Evolutionary conservation across 2,888 invertebrate genomes (phyloP).

Genomic region (Acronicta aceris): DNA sequence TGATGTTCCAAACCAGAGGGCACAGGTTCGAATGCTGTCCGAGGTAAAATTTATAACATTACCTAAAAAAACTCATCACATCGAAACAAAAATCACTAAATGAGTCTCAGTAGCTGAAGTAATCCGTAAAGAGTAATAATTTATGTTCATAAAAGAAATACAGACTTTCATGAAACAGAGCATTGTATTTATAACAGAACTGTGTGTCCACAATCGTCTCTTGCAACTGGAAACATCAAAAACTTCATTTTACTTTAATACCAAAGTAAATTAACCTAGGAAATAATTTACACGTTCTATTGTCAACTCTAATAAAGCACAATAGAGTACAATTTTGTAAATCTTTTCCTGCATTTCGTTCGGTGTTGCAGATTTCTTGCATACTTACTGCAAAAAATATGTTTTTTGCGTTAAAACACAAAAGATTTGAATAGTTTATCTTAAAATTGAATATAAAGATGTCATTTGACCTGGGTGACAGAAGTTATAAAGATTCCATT

Average conservation of each 20-base stretch:
- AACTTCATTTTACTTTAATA: slow-evolving; percentile 1
- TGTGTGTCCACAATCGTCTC: neutral
- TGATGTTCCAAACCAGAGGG: too few relatives aligned
- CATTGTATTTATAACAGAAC: neutral
- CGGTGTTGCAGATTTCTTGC: neutral
- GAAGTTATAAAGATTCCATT: neutral
- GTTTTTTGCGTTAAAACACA: neutral
- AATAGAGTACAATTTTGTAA: neutral
- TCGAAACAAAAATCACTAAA: too few relatives aligned
- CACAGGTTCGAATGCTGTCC: too few relatives aligned
- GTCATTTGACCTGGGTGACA: neutral
- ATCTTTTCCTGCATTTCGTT: neutral
- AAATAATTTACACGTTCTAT: neutral
- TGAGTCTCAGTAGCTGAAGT: too few relatives aligned
- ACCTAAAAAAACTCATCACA: too few relatives aligned
- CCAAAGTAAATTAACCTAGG: neutral
- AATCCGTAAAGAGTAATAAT: too few relatives aligned
- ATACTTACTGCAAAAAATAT: neutral
- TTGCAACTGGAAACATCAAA: neutral
- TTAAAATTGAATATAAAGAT: slow-evolving; percentile 1
- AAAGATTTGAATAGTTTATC: neutral
- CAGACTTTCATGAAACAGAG: too few relatives aligned
- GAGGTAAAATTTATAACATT: too few relatives aligned
- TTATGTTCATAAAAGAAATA: too few relatives aligned
- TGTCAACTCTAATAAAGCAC: neutral